Evolutionary conservation across 1,140 invertebrate species (phyloP), one percentile per base, ranked within the genome.

Genomic region (Rhopalosiphum padi): DNA sequence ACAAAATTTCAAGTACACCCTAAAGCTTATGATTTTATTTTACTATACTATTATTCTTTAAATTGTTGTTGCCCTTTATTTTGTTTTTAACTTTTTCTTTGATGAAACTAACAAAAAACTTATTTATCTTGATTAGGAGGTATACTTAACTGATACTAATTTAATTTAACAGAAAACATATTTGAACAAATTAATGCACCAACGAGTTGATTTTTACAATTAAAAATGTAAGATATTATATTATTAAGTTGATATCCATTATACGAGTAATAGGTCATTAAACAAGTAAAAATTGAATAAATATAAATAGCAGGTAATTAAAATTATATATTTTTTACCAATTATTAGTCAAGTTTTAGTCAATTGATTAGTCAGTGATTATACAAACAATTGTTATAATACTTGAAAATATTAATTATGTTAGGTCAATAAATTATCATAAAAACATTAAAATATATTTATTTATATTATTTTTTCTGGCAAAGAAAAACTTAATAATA

Each of bases 1-100:
- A 89, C 53, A 37, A 55, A 90, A 53, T 55, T 53, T 3, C 22
- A 53, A 53, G n/a, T 51, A 35, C 23, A 51, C 9, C n/a, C 48
- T 51, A 55, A 90, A 90, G 51, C 41, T 90, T 23, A 89, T 53
- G 22, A 23, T 18, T 88, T 88, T 89, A 48, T n/a, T 90, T 41
- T 90, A 37, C 35, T 55, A 41, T 6, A 41, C 1, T 11, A 60
- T 60, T 55, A 89, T 90, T 41, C 22, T 55, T 25, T 53, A 25
- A 55, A 21, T 55, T 30, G 11, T 41, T 60, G 6, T 21, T 55
- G 55, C n/a, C 22, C 22, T 55, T 90, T 55, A 25, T 53, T 55
- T 55, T 41, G 2, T 8, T 53, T 22, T 5, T 25, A 48, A 53
- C 21, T 90, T 55, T 90, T 89, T 51, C 15, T 41, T 55, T 53